These are phyloP conservation scores for Syrmaticus mikado DNA, from an alignment of 2,113 vertebrate species.

Conservation along the genomic window DNA sequence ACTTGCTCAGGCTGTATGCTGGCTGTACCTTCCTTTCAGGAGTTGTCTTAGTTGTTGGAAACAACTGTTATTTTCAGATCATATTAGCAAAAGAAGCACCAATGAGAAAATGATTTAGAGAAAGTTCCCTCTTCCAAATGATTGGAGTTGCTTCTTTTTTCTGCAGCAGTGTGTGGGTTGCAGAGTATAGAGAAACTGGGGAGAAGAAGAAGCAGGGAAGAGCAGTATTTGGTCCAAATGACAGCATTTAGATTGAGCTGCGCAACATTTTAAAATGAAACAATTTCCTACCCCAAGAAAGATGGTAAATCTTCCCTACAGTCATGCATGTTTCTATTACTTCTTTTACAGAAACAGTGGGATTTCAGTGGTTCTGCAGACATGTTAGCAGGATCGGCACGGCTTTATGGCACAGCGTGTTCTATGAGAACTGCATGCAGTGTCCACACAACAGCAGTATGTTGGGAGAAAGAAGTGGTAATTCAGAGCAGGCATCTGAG, in stretches of 20 bases:
- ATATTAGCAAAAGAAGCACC: background rate
- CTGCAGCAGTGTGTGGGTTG: background rate
- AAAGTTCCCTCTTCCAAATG: background rate
- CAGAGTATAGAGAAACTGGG: background rate
- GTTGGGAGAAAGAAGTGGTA: background rate
- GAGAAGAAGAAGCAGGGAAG: accelerated
- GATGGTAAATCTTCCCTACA: background rate
- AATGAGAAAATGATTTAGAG: background rate
- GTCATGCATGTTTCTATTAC: background rate
- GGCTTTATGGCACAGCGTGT: accelerated
- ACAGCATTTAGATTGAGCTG: background rate
- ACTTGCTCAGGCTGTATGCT: background rate
- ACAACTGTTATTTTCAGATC: background rate
- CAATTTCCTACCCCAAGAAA: background rate
- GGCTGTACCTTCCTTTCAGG: background rate
- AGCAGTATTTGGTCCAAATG: background rate
- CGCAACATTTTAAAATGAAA: background rate
- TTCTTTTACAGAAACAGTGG: background rate
- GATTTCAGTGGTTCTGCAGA: background rate
- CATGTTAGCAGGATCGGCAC: background rate
- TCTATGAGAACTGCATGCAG: background rate
- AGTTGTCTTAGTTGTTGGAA: background rate
- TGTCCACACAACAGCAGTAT: background rate
- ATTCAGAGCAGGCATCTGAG: background rate
- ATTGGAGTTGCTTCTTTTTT: background rate